These are phyloP conservation scores for Isaurus tuberculatus DNA, from an alignment of 92 coral and sea anemone genomes.

Conservation along the genomic window DNA sequence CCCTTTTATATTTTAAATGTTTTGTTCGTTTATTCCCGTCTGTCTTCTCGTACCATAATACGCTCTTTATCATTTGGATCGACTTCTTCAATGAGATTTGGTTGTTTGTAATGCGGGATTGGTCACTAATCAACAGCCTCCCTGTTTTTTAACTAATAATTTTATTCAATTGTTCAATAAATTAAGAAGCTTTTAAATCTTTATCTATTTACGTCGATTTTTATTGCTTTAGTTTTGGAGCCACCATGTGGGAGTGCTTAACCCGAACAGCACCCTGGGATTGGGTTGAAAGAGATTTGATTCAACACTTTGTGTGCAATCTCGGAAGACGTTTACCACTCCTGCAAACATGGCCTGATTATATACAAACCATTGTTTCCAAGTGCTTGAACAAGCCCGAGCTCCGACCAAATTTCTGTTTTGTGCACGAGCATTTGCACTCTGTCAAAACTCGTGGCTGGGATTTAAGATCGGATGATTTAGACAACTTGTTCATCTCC, in stretches of 20 bases:
- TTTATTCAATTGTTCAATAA: too few species aligned
- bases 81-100: too few species aligned
- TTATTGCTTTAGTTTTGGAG: constrained; percentile 75
- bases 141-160: neutral
- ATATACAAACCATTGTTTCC: constrained; percentile 51
- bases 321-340: constrained; percentile 59
- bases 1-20: too few species aligned
- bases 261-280: constrained; percentile 87
- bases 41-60: too few species aligned
- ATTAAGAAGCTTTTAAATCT: too few species aligned
- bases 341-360: constrained; percentile 70
- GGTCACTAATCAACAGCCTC: too few species aligned
- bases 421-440: constrained; percentile 23
- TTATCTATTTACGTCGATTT: neutral
- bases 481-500: constrained; percentile 63
- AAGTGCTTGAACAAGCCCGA: constrained; percentile 51
- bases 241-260: constrained; percentile 87
- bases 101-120: too few species aligned
- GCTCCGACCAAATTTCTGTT: constrained; percentile 45
- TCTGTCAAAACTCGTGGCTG: constrained; percentile 51
- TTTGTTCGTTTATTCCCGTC: too few species aligned
- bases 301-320: constrained; percentile 55
- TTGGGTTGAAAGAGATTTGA: constrained; percentile 69
- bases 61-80: too few species aligned
- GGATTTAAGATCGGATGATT: constrained; percentile 35